Base-by-base conservation (phyloP, 1,140 invertebrate species). In the Lasioglossum baleicum region DNA sequence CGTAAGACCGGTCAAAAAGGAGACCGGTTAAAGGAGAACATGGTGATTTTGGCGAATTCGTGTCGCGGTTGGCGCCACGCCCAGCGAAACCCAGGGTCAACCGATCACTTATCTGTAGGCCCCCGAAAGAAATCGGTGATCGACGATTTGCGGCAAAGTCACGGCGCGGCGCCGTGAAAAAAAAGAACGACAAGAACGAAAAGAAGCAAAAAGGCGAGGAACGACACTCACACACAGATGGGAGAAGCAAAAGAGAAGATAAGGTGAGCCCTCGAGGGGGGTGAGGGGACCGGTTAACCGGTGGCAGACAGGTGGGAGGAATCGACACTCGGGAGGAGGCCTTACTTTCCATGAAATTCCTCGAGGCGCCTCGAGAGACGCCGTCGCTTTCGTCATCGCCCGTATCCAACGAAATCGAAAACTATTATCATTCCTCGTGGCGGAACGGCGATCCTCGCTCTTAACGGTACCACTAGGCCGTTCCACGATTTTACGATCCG, bases 291-390 rank as follows among this genome's bases (percentile, higher is more conserved):
- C 75, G 75, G 75, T 77, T 35, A 11, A 72, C 44, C 56, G 40
- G 56, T n/a, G 56, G 56, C 56, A 17, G 60, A 51, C 35, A 66
- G 61, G 60, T 51, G 63, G 63, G 10, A 48, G 71, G 22, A 17
- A 68, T 70, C 40, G 58, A 65, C 26, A 40, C 42, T 8, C 51
- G 51, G 56, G 56, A 20, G 56, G 83, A 83, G 82, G 72, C 68
- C 35, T 53, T 20, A 84, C 85, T 86, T 87, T 87, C 85, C 85
- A 86, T 79, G 82, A 84, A 87, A 87, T 87, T 87, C 82, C 85
- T 82, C 56, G 42, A 71, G 78, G 67, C 84, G 77, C 74, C 81
- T 61, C 81, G 80, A 53, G 80, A 53, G 48, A 58, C 56, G 56
- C 56, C 56, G 20, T 20, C 20, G 53, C 76, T 87, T 87, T 87